Base-by-base conservation (phyloP, 2,888 invertebrate species). In the Hirtodrosophila histrioides region DNA sequence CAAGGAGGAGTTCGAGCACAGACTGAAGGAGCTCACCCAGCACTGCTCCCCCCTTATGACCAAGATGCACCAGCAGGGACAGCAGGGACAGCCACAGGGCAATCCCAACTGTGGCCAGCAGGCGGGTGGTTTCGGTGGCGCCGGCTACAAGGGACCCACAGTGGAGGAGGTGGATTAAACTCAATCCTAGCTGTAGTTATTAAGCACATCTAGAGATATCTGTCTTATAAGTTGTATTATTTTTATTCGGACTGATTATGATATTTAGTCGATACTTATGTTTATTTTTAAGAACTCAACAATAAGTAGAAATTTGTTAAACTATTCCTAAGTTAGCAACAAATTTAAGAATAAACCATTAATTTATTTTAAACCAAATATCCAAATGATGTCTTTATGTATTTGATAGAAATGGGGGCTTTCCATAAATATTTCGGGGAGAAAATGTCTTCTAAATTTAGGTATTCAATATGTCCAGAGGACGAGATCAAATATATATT, bases 1-100 rank as follows among this genome's bases (percentile, higher is more conserved):
- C 49, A 95, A 95, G 83, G 94, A 94, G 8, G 96, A 97, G 78
- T 94, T 94, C 70, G 96, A 97, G 93, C 72, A 88, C 66, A 89
- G 88, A 61, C 57, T 89, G 74, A 75, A 89, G 56, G 85, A 88
- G 54, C 54, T 92, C 36, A 90, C 90, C 3, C 87, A 89, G 44
- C 57, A 89, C 35, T 93, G 92, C 78, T 91, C 90, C n/a, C 90
- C 73, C 88, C 92, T 81, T 86, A 92, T 88, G 96, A 96, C 88
- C 92, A 88, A 79, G 61, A 77, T 90, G 65, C 90, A 90, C 69
- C 89, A 88, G 46, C 86, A 82, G 56, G 76, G 55, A n/a, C 89
- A 88, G 46, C 86, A 82, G 56, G 76, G 55, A n/a, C 68, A 69
- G 43, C 12, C 49, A 4, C 51, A 64, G 23, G 60, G 70, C 11